A percentile compares a stretch with the other conserved stretches of the same genome.
phyloP scores from a whole-genome alignment of 2,888 invertebrate species.

The Pammene fasciana region DNA sequence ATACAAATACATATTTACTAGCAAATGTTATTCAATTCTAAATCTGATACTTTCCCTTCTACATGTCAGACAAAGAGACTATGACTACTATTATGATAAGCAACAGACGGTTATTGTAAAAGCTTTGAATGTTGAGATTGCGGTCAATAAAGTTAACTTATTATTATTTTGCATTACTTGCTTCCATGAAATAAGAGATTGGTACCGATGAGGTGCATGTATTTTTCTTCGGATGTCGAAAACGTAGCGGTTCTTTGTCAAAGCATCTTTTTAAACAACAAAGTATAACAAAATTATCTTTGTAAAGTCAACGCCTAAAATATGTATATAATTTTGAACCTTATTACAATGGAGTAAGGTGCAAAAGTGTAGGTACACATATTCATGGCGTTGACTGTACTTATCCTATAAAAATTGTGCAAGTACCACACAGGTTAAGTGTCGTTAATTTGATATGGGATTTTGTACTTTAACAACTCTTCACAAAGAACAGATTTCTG shows the following conservation, averaged over 20 bases:
- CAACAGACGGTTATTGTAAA: background rate
- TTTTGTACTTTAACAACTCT: constrained; percentile 1
- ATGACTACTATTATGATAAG: constrained; percentile 1
- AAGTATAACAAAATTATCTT: background rate
- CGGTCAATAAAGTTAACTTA: background rate
- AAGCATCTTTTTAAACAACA: constrained; percentile 20
- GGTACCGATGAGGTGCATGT: background rate
- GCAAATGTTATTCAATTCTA: too few species aligned
- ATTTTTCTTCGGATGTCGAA: constrained; percentile 7
- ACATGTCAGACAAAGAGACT: background rate
- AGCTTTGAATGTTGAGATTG: background rate
- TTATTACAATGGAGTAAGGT: too few species aligned
- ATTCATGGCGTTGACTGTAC: too few species aligned
- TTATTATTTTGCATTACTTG: background rate
- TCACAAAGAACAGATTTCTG: background rate
- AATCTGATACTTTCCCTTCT: background rate
- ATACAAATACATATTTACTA: too few species aligned
- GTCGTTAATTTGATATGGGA: background rate
- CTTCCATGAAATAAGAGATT: constrained; percentile 7
- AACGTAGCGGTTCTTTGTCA: constrained; percentile 23
- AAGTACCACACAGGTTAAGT: background rate
- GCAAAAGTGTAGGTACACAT: too few species aligned
- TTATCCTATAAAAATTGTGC: constrained; percentile 21
- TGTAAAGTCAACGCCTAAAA: too few species aligned
- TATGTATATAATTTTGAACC: too few species aligned